Evolutionary conservation across 2,888 invertebrate species (phyloP), one percentile per base, ranked within the genome.

Genomic region (Acanthococcus lagerstroemiae): DNA sequence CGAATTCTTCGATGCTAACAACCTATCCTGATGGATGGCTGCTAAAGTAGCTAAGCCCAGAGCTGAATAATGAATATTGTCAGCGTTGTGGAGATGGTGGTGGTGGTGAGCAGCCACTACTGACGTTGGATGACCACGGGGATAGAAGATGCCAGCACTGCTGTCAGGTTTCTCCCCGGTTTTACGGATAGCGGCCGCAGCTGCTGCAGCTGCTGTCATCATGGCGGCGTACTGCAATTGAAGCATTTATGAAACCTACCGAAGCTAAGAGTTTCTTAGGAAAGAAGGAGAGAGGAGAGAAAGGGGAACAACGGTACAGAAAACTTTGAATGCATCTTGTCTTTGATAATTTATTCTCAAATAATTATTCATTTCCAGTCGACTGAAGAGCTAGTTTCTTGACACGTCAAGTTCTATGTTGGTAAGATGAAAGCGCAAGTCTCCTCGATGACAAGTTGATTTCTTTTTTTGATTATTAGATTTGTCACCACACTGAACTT

Each of bases 21-120:
- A 72, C 68, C 74, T 69, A 71, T 74, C 73, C 71, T 74, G 74
- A 67, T 88, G 86, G 17, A 88, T 88, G n/a, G 85, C 84, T 7
- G 87, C 86, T 52, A 91, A 81, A 2, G 88, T 86, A 7, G 91
- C 88, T 70, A 92, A 80, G 69, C 89, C 89, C 50, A 90, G 80
- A 67, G 80, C 74, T 24, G 63, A 63, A 44, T 63, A 63, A 63
- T 63, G 63, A 24, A 63, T 52, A 30, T 52, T 54, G 4, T 27
- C 63, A 7, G 37, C 37, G 17, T 27, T 30, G 24, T 63, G 63
- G 17, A 54, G 52, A 63, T 63, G 63, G 24, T 52, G 63, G 27
- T 61, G 61, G 12, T 63, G 52, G 24, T 63, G 63, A 44, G 63
- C 52, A n/a, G 52, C 54, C 5, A 63, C 25, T 22, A 44, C 48